Evolutionary conservation across 1,140 invertebrate genomes (phyloP).

Genomic region (Lethocerus indicus): DNA sequence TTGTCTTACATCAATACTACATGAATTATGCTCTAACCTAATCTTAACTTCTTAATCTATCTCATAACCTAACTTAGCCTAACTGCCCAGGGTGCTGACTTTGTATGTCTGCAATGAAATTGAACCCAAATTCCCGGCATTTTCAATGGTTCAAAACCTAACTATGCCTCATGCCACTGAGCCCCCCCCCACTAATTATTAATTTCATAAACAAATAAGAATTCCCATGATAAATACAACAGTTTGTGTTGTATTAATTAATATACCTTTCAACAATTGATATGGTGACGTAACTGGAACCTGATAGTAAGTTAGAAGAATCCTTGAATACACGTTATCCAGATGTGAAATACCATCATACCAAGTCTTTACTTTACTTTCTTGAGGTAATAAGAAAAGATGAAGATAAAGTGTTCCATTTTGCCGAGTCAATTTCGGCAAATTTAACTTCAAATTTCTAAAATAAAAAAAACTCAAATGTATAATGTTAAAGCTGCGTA

Average conservation of each 20-base stretch:
- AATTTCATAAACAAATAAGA: neutral
- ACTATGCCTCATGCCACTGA: too few relatives aligned
- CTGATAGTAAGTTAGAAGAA: constrained; percentile 13
- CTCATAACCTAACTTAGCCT: too few relatives aligned
- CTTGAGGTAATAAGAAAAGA: constrained; percentile 12
- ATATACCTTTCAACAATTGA: constrained; percentile 15
- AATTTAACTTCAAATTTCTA: too few relatives aligned
- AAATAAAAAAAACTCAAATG: too few relatives aligned
- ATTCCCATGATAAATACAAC: neutral
- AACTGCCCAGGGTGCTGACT: too few relatives aligned
- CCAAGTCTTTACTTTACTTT: constrained; percentile 7
- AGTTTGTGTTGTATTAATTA: neutral
- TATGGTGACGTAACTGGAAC: constrained; percentile 12
- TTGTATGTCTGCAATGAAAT: too few relatives aligned
- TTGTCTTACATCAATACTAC: too few relatives aligned
- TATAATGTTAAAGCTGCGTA: too few relatives aligned
- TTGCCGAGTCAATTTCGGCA: constrained; percentile 3
- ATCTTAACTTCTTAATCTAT: too few relatives aligned
- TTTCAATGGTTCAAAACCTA: too few relatives aligned
- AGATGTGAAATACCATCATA: constrained; percentile 3
- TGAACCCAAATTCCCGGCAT: too few relatives aligned
- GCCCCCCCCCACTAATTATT: neutral
- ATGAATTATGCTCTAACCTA: too few relatives aligned
- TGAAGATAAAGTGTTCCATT: constrained; percentile 13
- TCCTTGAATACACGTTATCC: constrained; percentile 6